Evolutionary conservation across 2,113 vertebrate species (phyloP).

Genomic region (Dendrocopos noguchii): DNA sequence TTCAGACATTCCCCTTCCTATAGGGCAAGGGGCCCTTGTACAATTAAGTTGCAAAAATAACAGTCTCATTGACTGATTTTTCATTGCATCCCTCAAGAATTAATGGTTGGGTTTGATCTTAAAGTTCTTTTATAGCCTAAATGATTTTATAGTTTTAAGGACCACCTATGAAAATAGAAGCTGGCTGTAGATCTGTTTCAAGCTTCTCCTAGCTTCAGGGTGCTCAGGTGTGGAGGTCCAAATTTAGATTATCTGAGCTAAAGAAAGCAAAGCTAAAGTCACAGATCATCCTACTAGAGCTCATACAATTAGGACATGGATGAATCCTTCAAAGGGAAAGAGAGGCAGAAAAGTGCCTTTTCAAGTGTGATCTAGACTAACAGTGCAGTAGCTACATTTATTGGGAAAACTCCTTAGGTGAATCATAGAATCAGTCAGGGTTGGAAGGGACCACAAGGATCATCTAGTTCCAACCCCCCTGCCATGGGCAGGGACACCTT

Average conservation of each 20-base stretch:
- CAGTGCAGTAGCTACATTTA: not conserved
- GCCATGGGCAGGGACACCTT: too few relatives aligned
- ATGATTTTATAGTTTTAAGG: too few relatives aligned
- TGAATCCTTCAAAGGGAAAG: not conserved
- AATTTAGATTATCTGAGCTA: not conserved
- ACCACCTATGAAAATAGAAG: not conserved
- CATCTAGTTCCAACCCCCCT: too few relatives aligned
- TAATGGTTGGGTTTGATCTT: too few relatives aligned
- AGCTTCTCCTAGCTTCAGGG: not conserved
- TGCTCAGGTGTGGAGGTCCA: not conserved
- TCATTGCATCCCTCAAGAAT: not conserved
- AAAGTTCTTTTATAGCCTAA: too few relatives aligned
- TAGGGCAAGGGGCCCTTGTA: rapidly evolving
- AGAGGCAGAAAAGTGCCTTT: not conserved
- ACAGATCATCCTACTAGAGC: not conserved
- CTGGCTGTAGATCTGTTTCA: not conserved
- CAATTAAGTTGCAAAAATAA: not conserved
- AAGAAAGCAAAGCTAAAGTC: not conserved
- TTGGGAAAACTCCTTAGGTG: not conserved
- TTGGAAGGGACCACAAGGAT: too few relatives aligned
- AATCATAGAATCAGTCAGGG: not conserved
- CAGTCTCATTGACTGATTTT: too few relatives aligned
- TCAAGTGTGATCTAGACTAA: not conserved
- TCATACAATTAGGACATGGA: not conserved
- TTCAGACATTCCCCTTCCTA: not conserved